Evolutionary conservation across 2,797 vertebrate genomes (phyloP).

Genomic region (Chiloscyllium punctatum): DNA sequence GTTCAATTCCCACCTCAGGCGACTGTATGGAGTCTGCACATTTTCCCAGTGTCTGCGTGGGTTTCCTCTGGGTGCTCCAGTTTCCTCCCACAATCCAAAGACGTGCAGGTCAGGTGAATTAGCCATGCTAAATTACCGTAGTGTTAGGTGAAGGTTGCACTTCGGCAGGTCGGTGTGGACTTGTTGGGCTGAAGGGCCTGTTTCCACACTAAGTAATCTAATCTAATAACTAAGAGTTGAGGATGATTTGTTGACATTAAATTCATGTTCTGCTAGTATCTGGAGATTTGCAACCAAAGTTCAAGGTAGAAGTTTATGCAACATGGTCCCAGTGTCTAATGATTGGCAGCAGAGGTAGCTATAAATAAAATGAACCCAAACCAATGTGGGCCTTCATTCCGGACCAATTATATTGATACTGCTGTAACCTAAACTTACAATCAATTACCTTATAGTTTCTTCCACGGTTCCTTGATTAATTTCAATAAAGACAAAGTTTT

Average conservation of each 20-base stretch:
- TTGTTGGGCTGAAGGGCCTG: too few species aligned
- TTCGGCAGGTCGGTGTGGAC: too few species aligned
- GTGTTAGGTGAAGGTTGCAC: too few species aligned
- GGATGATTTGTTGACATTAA: not conserved
- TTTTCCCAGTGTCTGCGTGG: too few species aligned
- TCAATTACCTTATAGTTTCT: not conserved
- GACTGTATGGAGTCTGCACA: too few species aligned
- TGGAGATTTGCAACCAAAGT: not conserved
- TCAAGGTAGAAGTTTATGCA: not conserved
- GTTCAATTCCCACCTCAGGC: too few species aligned
- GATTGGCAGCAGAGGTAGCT: not conserved
- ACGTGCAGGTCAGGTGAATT: too few species aligned
- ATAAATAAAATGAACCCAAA: not conserved
- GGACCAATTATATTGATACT: not conserved
- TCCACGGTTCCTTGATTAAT: not conserved
- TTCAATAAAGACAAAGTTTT: not conserved
- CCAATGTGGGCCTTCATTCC: not conserved
- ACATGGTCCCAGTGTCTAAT: not conserved
- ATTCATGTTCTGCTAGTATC: not conserved
- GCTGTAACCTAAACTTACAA: not conserved
- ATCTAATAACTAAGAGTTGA: not conserved
- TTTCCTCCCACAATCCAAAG: too few species aligned
- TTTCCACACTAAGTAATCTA: too few species aligned
- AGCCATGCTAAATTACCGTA: too few species aligned
- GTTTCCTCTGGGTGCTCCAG: too few species aligned